Evolutionary conservation across 1,140 invertebrate genomes (phyloP).

Genomic region (Laodelphax striatellus): DNA sequence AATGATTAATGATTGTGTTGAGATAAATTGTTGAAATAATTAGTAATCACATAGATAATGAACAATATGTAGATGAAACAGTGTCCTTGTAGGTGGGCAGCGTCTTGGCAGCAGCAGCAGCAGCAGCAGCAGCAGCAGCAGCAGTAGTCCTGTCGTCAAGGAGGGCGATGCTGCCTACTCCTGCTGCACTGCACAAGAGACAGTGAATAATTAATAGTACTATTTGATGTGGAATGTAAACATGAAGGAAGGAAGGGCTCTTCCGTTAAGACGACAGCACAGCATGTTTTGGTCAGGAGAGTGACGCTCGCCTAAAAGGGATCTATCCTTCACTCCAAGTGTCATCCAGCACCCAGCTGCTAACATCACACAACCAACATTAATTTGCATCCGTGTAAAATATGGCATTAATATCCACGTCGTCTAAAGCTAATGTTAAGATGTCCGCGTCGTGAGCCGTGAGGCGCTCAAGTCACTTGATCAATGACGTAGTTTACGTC

Average conservation of each 20-base stretch:
- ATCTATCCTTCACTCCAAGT: not conserved
- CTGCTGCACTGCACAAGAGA: not conserved
- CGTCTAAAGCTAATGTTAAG: not conserved
- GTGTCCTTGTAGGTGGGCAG: too few species aligned
- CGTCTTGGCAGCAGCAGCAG: too few species aligned
- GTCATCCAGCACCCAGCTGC: not conserved
- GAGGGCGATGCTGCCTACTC: too few species aligned
- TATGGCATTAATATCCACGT: constrained; percentile 1
- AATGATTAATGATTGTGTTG: too few species aligned
- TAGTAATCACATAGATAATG: too few species aligned
- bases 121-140: too few species aligned
- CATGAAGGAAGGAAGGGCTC: not conserved
- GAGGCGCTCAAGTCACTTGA: too few species aligned
- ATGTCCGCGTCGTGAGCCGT: not conserved
- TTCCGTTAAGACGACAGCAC: not conserved
- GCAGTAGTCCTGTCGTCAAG: too few species aligned
- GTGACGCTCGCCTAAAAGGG: not conserved
- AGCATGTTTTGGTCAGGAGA: not conserved
- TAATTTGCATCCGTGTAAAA: constrained; percentile 2
- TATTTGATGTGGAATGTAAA: not conserved
- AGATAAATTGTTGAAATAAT: too few species aligned
- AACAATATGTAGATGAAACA: too few species aligned
- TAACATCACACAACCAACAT: not conserved
- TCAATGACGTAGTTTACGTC: too few species aligned
- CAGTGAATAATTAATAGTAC: not conserved